Evolutionary conservation across 2,113 vertebrate genomes (phyloP), one percentile per base, ranked within the genome.

Genomic region (Nothoprocta perdicaria): DNA sequence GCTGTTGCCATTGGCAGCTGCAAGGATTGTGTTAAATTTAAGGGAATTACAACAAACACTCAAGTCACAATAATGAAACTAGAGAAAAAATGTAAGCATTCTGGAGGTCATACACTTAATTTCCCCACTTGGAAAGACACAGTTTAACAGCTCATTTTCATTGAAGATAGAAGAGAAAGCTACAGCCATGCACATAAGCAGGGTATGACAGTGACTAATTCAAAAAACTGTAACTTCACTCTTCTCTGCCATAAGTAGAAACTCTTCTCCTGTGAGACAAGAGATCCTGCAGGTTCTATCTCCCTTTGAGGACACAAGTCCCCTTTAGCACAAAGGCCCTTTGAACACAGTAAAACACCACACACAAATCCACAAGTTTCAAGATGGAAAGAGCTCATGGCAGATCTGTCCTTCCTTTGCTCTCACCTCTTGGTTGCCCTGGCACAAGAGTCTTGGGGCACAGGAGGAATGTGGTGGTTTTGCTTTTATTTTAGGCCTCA

Each of bases 21-120:
- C 1, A 2, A 89, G 45, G 60, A 50, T 55, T 80, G 50, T 55
- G 76, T 92, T 95, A 89, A 89, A 89, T 91, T 89, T 84, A 85
- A 72, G 79, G 76, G 63, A 89, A 85, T 74, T 91, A 63, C 55
- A 87, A 77, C 68, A 96, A 95, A 93, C 94, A 89, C 33, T 77
- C 50, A 71, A 77, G 63, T 65, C 65, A 71, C 83, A 80, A 55
- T 60, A 77, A 93, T 40, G 60, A 94, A 86, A 46, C 0, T 7
- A 46, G 55, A 83, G 85, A 67, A 80, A 82, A 85, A 88, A 80
- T 67, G 80, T 2, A 94, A 86, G 63, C 87, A 93, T 92, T 73
- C 89, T 84, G 38, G 68, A 74, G 82, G 68, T 77, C 58, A 80
- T 60, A 92, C 84, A 69, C 29, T n/a, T 77, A 10, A 87, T 94